A percentile compares a stretch with the other conserved stretches of the same genome.
These are phyloP conservation scores for Chlorocebus sabaeus DNA, from an alignment of 2,113 vertebrate genomes.

Conservation along the genomic window DNA sequence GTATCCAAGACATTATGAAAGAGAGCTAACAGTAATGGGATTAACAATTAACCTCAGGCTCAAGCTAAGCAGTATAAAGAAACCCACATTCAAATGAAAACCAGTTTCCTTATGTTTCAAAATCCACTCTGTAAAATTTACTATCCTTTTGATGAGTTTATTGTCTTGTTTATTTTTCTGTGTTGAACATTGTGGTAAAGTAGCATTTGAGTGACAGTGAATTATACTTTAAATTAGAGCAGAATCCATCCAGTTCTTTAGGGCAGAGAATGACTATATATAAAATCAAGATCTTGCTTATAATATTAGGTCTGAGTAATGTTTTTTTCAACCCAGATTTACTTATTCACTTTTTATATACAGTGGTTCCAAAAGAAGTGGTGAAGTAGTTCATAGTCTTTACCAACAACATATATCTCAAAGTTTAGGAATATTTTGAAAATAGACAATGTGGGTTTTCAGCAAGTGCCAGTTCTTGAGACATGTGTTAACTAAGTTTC, in stretches of 20 bases:
- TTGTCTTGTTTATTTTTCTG: conserved; percentile 20
- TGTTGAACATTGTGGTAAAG: neutral
- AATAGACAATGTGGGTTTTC: neutral
- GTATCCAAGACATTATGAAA: neutral
- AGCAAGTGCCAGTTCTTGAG: neutral
- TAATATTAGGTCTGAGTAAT: neutral
- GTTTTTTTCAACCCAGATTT: neutral
- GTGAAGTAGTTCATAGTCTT: neutral
- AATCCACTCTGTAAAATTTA: conserved; percentile 13
- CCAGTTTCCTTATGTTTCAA: neutral
- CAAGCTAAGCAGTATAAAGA: conserved; percentile 3
- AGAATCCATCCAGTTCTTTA: neutral
- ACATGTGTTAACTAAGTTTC: neutral
- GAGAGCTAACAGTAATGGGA: neutral
- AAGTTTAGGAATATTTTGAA: neutral
- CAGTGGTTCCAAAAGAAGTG: neutral
- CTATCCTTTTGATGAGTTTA: neutral
- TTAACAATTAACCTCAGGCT: conserved; percentile 21
- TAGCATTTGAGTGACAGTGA: neutral
- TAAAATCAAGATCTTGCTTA: neutral
- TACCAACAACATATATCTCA: neutral
- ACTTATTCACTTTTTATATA: neutral
- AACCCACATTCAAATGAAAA: conserved; percentile 1
- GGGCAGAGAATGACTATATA: neutral
- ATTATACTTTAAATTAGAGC: neutral